phyloP scores from a whole-genome alignment of 35 echinoderm and acorn worm species.

The Ptychodera flava region DNA sequence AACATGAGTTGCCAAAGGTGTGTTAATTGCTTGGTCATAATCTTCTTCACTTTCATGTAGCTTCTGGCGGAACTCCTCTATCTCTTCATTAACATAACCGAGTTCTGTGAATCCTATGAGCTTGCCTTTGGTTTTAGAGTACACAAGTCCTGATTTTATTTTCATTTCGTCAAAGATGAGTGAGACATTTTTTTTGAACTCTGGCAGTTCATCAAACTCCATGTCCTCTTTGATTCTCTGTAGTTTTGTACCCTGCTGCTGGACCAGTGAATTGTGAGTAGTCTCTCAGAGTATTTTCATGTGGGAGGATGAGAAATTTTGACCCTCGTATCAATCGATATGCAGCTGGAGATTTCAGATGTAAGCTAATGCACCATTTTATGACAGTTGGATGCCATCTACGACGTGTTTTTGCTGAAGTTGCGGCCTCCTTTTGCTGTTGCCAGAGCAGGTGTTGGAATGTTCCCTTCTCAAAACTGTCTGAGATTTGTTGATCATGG shows the following conservation, averaged over 20 bases:
- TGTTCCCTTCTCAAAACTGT: background rate
- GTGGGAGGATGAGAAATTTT: conserved; percentile 19
- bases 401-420: conserved; percentile 14
- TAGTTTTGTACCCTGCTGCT: background rate
- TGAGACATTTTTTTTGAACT: conserved; percentile 10
- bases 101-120: conserved; percentile 45
- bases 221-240: background rate
- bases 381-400: conserved; percentile 51
- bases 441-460: conserved; percentile 6
- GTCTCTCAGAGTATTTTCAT: conserved; percentile 14
- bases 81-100: conserved; percentile 11
- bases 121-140: background rate
- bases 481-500: background rate
- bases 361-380: conserved; percentile 37
- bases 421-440: conserved; percentile 7
- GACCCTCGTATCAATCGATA: conserved; percentile 17
- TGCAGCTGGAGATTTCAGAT: conserved; percentile 11
- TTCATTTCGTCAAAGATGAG: conserved; percentile 55
- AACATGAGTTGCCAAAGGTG: conserved; percentile 34
- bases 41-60: background rate
- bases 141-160: conserved; percentile 6
- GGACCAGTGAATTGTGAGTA: conserved; percentile 6
- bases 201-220: background rate
- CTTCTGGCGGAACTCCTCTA: conserved; percentile 1
- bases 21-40: background rate